Evolutionary conservation across 2,797 vertebrate genomes (phyloP), one percentile per base, ranked within the genome.

Genomic region (Sarcoramphus papa): DNA sequence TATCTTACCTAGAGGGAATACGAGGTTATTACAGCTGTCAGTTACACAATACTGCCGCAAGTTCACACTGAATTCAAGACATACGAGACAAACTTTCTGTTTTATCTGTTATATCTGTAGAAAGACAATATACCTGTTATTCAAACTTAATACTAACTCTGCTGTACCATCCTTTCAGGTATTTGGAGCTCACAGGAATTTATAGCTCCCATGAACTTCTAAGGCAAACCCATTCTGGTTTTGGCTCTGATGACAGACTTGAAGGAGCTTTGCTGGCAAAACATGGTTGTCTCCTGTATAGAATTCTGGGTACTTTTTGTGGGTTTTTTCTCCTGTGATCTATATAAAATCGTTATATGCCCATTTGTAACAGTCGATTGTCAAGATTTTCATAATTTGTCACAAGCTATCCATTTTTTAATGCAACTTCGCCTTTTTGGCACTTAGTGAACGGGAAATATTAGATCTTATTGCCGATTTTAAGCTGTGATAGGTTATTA

Each of bases 241-340:
- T 65, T 73, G 43, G 14, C 25, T 82, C n/a, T 69, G 24, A 43
- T 40, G 22, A 37, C 3, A 56, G 43, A 78, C 9, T 37, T 51
- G 27, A 82, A 85, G 37, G 27, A 76, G 9, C 7, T 85, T 69
- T 76, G 6, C 28, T 69, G 35, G 7, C 76, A 50, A 62, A 85
- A 47, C 4, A 69, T 3, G 4, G 3, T 24, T 90, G 11, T 43
- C 7, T 80, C 43, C 54, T 67, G 31, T 7, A 37, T 3, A 60
- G 20, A 85, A 84, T 72, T 86, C 37, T n/a, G 7, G 15, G 2
- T 40, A 76, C 3, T 14, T 70, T 85, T 45, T 53, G 3, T 14
- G 9, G 0, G 0, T 51, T 62, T 77, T 68, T 43, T 48, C 22
- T 64, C 8, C 5, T 33, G 4, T 33, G 21, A 48, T 28, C 37